Evolutionary conservation across 2,113 vertebrate genomes (phyloP).

Genomic region (Holacanthus passer): DNA sequence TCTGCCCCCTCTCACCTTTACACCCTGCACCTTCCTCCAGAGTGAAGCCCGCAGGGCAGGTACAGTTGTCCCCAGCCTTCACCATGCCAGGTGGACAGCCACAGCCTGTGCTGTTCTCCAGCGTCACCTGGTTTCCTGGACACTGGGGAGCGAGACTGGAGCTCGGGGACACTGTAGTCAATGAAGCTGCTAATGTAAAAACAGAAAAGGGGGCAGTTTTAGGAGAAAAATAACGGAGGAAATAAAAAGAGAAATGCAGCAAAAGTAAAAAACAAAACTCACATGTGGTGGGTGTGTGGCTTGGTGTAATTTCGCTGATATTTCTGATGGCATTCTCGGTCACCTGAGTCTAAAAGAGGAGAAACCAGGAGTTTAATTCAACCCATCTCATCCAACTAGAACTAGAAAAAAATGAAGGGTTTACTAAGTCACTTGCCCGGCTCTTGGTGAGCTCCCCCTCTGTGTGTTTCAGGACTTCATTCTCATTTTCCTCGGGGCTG

Average conservation of each 20-base stretch:
- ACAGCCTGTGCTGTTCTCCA: conserved; percentile 49
- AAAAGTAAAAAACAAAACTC: not conserved
- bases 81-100: conserved; percentile 64
- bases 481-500: conserved; percentile 60
- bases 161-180: conserved; percentile 11
- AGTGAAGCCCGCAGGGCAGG: conserved; percentile 74
- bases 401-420: not conserved
- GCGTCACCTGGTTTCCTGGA: conserved; percentile 67
- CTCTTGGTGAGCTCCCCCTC: conserved; percentile 34
- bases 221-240: not conserved
- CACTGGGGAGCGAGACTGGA: conserved; percentile 29
- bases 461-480: conserved; percentile 64
- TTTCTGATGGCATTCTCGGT: conserved; percentile 62
- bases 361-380: not conserved
- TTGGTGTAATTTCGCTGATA: conserved; percentile 45
- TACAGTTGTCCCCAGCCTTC: conserved; percentile 58
- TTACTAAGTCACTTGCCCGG: conserved; percentile 55
- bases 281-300: conserved; percentile 57
- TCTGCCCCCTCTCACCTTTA: conserved; percentile 61
- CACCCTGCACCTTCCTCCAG: conserved; percentile 55
- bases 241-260: not conserved
- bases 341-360: conserved; percentile 42
- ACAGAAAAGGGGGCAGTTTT: not conserved
- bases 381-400: not conserved
- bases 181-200: conserved; percentile 25